Percentiles rank a stretch among this genome's conserved stretches.
Conservation (phyloP, 2,797 vertebrate species). For the Eleutherodactylus coqui region DNA sequence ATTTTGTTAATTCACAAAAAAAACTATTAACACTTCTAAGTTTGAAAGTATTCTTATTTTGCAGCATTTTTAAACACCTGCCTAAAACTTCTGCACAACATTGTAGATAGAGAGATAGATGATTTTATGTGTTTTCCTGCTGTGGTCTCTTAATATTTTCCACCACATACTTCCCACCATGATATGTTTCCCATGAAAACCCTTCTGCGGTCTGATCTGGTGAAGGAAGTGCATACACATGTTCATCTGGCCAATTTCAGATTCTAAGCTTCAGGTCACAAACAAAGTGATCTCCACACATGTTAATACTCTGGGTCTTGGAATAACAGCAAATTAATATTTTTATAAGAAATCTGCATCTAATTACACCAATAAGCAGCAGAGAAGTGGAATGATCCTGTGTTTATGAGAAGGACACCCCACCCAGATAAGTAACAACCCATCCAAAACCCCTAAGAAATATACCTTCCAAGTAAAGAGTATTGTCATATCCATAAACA, state of each 20-base stretch:
- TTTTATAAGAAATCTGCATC: slow-evolving; percentile 43
- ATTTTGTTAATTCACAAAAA: no score
- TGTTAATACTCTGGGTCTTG: background rate
- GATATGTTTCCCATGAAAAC: background rate
- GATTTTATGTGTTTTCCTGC: no score
- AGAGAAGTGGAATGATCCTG: slow-evolving; percentile 6
- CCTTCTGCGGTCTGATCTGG: background rate
- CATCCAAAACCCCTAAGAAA: background rate
- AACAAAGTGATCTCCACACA: background rate
- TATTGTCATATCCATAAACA: background rate
- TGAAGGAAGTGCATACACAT: background rate
- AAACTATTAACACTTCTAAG: no score
- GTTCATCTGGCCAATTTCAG: background rate
- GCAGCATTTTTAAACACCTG: no score
- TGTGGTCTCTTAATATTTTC: no score
- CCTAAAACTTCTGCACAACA: no score
- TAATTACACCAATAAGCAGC: slow-evolving; percentile 19
- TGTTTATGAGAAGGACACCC: slow-evolving; percentile 6
- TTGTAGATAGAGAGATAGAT: no score
- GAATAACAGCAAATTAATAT: slow-evolving; percentile 20
- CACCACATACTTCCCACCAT: no score
- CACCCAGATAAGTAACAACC: background rate
- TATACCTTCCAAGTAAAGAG: background rate
- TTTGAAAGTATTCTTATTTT: no score
- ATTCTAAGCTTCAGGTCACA: slow-evolving; percentile 7